Evolutionary conservation across 2,888 invertebrate species (phyloP), one percentile per base, ranked within the genome.

Genomic region (Anticlea derivata): DNA sequence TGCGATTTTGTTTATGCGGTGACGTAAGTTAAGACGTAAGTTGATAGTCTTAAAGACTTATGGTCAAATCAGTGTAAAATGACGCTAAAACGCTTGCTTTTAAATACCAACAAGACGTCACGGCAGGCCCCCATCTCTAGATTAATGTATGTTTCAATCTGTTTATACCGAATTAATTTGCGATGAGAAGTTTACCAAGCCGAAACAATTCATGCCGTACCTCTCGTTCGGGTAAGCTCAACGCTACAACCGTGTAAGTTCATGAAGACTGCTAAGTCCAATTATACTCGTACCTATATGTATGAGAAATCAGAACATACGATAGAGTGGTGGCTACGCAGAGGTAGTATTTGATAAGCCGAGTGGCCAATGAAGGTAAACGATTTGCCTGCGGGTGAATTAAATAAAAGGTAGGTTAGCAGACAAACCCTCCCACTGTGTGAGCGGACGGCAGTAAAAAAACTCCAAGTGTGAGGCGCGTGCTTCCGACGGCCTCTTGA

Each of bases 401-500:
- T 68, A 67, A 78, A 78, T 78, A 78, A 79, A 78, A 34, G 31
- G 20, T 10, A n/a, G 29, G 12, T 6, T n/a, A 37, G 31, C 30
- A 27, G 37, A 44, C 10, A 33, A 34, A 33, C 7, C 27, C 54
- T 38, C 50, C 48, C 39, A 12, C 44, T 33, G 45, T 37, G 27
- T 37, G 50, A 52, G 41, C 41, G 17, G 38, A 30, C 23, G 13
- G 31, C 52, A 45, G 60, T 49, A 63, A 65, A 62, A 63, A 59
- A 63, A 60, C 44, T 49, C 49, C 31, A 56, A 55, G 60, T 57
- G 50, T 45, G 48, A 63, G 57, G 65, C 63, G 66, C 64, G 66
- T 75, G 73, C 66, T 61, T 57, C 58, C 65, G 75, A 69, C 75
- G 64, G 60, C 59, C 77, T 65, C 80, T 81, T 81, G 80, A 83